A percentile compares a stretch with the other conserved stretches of the same genome.
These are phyloP conservation scores for Micromys minutus DNA, from an alignment of 2,113 vertebrate species.

Conservation along the genomic window DNA sequence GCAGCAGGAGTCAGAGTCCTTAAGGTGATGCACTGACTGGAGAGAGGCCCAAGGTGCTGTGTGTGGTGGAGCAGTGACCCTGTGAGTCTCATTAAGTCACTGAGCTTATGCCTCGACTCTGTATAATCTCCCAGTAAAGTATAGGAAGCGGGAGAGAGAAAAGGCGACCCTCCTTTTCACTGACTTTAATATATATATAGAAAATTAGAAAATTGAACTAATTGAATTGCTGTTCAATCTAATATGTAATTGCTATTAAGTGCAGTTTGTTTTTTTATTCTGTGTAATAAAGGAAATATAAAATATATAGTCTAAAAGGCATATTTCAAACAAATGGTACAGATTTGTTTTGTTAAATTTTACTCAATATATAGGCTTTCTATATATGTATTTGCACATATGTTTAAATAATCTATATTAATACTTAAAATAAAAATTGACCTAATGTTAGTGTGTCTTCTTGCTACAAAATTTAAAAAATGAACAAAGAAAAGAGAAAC, in stretches of 20 bases:
- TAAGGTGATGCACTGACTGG: background rate
- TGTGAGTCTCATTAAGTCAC: background rate
- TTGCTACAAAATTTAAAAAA: conserved; percentile 30
- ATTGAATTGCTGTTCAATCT: background rate
- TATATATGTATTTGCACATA: background rate
- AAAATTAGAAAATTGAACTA: conserved; percentile 40
- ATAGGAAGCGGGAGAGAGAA: background rate
- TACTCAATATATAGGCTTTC: conserved; percentile 4
- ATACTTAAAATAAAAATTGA: conserved; percentile 14
- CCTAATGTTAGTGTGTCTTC: background rate
- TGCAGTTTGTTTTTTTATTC: background rate
- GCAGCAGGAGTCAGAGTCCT: background rate
- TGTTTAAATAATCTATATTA: conserved; percentile 32
- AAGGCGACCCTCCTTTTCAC: background rate
- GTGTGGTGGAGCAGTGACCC: background rate
- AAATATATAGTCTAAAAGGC: background rate
- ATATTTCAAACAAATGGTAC: background rate
- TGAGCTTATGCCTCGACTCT: background rate
- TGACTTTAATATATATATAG: background rate
- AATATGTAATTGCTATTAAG: background rate
- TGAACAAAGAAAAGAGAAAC: background rate
- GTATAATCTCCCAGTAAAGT: background rate
- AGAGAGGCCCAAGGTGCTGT: background rate
- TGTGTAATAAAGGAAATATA: background rate
- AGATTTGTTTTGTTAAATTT: conserved; percentile 31